Conservation (phyloP, 1,140 invertebrate genomes). For the Trachymyrmex septentrionalis region DNA sequence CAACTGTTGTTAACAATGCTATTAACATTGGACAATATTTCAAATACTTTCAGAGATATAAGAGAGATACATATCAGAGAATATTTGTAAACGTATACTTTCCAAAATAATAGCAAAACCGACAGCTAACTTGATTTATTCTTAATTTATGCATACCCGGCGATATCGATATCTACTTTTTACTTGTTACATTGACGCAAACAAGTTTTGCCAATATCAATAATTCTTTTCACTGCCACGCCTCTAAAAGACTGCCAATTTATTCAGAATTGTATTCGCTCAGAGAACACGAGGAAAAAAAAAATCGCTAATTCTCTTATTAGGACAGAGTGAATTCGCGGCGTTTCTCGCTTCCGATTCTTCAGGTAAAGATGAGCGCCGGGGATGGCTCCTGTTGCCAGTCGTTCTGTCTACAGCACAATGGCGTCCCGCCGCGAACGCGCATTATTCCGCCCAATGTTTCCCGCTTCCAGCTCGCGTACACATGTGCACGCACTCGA, state of each 20-base stretch:
- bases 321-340: slow-evolving; percentile 1
- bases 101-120: slow-evolving; percentile 4
- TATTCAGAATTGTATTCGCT: not conserved
- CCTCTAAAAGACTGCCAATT: not conserved
- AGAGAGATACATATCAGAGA: slow-evolving; percentile 7
- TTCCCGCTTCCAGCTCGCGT: slow-evolving; percentile 58
- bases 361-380: slow-evolving; percentile 66
- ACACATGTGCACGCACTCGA: slow-evolving; percentile 42
- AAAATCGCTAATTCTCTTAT: slow-evolving; percentile 25
- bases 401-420: slow-evolving; percentile 78
- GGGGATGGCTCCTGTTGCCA: slow-evolving; percentile 77
- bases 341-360: slow-evolving; percentile 24
- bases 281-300: not conserved
- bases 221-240: not conserved
- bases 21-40: not conserved
- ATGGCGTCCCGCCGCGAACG: slow-evolving; percentile 75
- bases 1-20: not conserved
- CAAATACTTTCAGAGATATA: not conserved
- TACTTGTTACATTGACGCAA: not conserved
- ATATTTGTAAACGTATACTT: slow-evolving; percentile 13
- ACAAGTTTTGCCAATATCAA: slow-evolving; percentile 21
- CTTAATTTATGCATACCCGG: not conserved
- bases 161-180: not conserved
- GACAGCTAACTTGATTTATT: slow-evolving; percentile 24
- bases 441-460: slow-evolving; percentile 73